Evolutionary conservation across 2,888 invertebrate genomes (phyloP), one percentile per base, ranked within the genome.

Genomic region (Tetragonisca angustula): DNA sequence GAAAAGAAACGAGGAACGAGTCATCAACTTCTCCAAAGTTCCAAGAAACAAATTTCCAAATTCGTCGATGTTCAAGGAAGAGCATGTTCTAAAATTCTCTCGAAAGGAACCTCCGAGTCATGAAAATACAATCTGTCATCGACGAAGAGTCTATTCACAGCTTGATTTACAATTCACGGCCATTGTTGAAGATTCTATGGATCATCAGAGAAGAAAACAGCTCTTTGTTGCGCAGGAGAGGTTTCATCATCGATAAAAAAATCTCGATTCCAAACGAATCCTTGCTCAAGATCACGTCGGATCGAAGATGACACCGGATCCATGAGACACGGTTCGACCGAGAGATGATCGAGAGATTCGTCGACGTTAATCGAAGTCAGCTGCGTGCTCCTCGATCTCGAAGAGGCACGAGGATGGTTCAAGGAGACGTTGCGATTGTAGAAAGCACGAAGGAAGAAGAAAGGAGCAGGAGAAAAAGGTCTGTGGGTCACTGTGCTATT

Each of bases 401-500:
- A 59, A 15, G 76, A 80, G 80, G 61, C 74, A 61, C 73, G 69
- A 68, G 76, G 79, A 85, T 83, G 83, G 83, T 88, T 83, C 88
- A 89, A 89, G 85, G 88, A 89, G 85, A 85, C 70, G 79, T 65
- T 64, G 82, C 72, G 80, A 79, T 86, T 65, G 84, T 56, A 67
- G 81, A 70, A 76, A 82, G 81, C 81, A 84, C 59, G 76, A 68
- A 82, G 81, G 81, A 84, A 65, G 85, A 84, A 84, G 85, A 84
- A 85, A 85, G 75, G 84, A 84, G 74, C 85, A 84, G 64, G 84
- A 75, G 85, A 84, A 85, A 85, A 85, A 85, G 85, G 85, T 85
- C 84, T 90, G 88, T 90, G 89, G 91, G 92, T 93, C 91, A 92
- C 89, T 92, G 91, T 90, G 91, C 90, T 90, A 81, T 85, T 27